Evolutionary conservation across 1,140 invertebrate genomes (phyloP).

Genomic region (Aphelinus certus): DNA sequence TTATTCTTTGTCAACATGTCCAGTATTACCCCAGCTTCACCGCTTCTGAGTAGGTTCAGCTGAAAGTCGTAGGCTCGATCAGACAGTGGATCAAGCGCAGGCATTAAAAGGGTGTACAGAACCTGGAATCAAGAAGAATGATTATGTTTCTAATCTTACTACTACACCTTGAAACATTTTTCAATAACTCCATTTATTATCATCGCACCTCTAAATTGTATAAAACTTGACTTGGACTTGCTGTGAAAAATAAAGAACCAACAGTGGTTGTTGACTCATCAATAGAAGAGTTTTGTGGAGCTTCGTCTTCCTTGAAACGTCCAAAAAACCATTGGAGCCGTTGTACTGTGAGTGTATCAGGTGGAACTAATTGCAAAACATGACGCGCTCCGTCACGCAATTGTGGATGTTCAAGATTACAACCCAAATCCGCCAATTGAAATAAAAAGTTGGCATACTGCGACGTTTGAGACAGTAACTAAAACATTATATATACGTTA

Average conservation of each 20-base stretch:
- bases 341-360: conserved; percentile 80
- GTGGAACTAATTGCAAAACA: conserved; percentile 89
- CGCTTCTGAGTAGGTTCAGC: conserved; percentile 87
- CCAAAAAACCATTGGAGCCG: conserved; percentile 71
- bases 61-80: conserved; percentile 89
- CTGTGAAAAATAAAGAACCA: conserved; percentile 79
- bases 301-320: conserved; percentile 55
- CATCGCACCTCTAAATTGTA: conserved; percentile 73
- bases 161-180: background rate
- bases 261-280: conserved; percentile 69
- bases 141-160: background rate
- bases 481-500: conserved; percentile 51
- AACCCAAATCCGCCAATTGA: conserved; percentile 89
- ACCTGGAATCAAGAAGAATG: conserved; percentile 71
- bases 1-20: conserved; percentile 90
- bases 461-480: conserved; percentile 81
- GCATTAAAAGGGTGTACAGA: conserved; percentile 91
- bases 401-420: conserved; percentile 79
- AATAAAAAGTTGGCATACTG: conserved; percentile 89
- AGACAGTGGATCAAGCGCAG: conserved; percentile 82
- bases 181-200: background rate
- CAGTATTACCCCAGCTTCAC: conserved; percentile 81
- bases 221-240: conserved; percentile 80
- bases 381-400: conserved; percentile 87
- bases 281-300: conserved; percentile 52